Evolutionary conservation across 2,113 vertebrate species (phyloP), one percentile per base, ranked within the genome.

Genomic region (Nansenia antarctica): DNA sequence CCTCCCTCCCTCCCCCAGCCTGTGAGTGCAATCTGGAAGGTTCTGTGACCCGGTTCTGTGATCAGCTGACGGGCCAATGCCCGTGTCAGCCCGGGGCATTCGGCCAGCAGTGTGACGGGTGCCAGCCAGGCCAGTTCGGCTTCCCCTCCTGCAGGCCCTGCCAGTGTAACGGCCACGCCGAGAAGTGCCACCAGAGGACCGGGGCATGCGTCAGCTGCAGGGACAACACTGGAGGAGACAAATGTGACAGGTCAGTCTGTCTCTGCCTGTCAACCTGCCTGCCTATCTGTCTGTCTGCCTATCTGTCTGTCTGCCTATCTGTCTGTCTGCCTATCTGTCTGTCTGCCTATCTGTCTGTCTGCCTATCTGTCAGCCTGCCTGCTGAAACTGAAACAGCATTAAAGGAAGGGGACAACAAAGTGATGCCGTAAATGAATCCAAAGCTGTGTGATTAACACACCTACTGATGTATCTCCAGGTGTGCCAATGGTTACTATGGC

Each of bases 51-150:
- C 81, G 89, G 3, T 75, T 95, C 18, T 99, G 98, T 0, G 92
- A 99, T 53, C 91, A 90, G 66, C 49, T 78, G 79, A 93, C 87
- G 0, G 97, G 98, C 8, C 96, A 98, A 69, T 99, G 97, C 74
- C 87, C 88, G 62, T 99, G 98, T 68, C 94, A 87, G 0, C 74
- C 94, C 0, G 96, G 96, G 0, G 94, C 91, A 2, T 95, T 95
- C 0, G 96, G 97, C 1, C 86, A 76, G 12, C 94, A 78, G 24
- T 99, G 97, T 0, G 94, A 98, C 61, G 90, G 86, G 29, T 99
- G 98, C 77, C 96, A 95, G 78, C 82, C 82, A 0, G 95, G 95
- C n/a, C 89, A 98, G 88, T 98, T 96, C 96, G 97, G 97, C 61
- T 99, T 98, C 86, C 98, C 98, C 0, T 76, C 70, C 74, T 99